Conservation (phyloP, 2,888 invertebrate genomes). For the Microchrysa polita region DNA sequence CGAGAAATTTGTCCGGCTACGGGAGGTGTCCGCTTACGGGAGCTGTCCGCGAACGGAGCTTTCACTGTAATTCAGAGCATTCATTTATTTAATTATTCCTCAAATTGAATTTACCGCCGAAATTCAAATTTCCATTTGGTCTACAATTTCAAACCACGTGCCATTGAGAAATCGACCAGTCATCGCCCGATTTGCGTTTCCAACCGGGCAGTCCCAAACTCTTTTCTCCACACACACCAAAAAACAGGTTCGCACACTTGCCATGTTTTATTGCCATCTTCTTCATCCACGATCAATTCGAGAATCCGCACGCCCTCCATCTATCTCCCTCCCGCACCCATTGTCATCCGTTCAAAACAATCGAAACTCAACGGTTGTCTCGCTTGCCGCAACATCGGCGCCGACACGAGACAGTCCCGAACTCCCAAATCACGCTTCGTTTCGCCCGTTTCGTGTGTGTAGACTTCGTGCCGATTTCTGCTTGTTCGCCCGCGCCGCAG, state of each 20-base stretch:
- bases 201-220: not conserved
- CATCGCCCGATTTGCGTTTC: not conserved
- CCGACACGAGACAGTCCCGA: too few species aligned
- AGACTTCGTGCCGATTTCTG: not conserved
- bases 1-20: too few species aligned
- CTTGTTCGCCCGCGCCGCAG: not conserved
- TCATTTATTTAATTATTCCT: too few species aligned
- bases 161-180: not conserved
- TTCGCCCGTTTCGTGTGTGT: too few species aligned
- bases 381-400: not conserved
- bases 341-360: not conserved
- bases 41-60: too few species aligned
- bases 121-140: not conserved
- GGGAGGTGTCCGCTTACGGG: too few species aligned
- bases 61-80: too few species aligned
- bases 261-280: slow-evolving; percentile 19
- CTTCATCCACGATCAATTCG: not conserved
- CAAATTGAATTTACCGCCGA: not conserved
- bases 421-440: not conserved
- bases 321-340: slow-evolving; percentile 8
- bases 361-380: not conserved
- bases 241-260: not conserved
- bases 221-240: not conserved
- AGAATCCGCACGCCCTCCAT: too few species aligned
- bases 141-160: not conserved